Evolutionary conservation across 1,140 invertebrate genomes (phyloP).

Genomic region (Melitaea cinxia): DNA sequence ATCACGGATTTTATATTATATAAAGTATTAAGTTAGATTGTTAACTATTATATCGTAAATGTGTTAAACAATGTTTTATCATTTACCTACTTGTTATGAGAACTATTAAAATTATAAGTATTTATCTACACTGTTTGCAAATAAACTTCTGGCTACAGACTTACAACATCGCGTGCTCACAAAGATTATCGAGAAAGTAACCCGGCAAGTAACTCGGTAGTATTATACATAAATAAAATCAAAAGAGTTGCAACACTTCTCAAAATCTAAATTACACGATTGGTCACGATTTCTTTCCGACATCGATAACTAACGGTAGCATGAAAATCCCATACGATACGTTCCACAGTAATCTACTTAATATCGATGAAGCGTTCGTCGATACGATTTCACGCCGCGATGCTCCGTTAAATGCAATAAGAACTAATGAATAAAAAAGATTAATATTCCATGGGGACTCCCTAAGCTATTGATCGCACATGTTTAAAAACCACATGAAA

Average conservation of each 20-base stretch:
- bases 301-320: conserved; percentile 42
- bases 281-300: conserved; percentile 36
- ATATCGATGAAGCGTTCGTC: conserved; percentile 46
- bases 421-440: conserved; percentile 65
- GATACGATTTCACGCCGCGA: conserved; percentile 57
- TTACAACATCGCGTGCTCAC: conserved; percentile 11
- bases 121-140: background rate
- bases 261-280: conserved; percentile 37
- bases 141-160: background rate
- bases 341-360: conserved; percentile 28
- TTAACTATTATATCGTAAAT: too few species aligned
- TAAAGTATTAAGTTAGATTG: too few species aligned
- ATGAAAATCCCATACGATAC: conserved; percentile 48
- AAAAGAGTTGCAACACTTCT: conserved; percentile 24
- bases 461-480: conserved; percentile 42
- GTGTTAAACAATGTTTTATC: too few species aligned
- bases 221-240: conserved; percentile 18
- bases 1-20: too few species aligned
- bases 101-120: background rate
- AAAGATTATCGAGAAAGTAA: conserved; percentile 8
- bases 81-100: too few species aligned
- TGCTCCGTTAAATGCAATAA: conserved; percentile 58
- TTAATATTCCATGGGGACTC: conserved; percentile 42
- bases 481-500: conserved; percentile 37
- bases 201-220: conserved; percentile 8